Conservation (phyloP, 2,113 vertebrate species). For the Pelmatolapia mariae region DNA sequence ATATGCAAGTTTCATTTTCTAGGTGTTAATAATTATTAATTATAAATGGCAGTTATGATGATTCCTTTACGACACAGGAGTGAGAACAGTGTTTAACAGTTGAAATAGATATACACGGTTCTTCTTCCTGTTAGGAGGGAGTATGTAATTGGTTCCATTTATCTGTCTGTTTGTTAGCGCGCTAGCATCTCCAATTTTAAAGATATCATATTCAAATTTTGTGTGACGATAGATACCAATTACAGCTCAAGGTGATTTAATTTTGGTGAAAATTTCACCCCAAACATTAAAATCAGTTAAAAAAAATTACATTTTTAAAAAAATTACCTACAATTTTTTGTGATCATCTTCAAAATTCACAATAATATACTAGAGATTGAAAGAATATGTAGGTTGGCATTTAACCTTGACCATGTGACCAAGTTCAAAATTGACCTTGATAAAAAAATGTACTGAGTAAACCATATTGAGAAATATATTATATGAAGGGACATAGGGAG, state of each 20-base stretch:
- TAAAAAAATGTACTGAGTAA: neutral
- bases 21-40: neutral
- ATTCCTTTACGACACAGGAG: neutral
- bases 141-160: neutral
- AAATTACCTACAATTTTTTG: neutral
- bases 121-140: neutral
- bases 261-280: neutral
- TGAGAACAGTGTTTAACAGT: neutral
- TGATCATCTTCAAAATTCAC: neutral
- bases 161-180: neutral
- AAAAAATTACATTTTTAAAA: accelerated
- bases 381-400: neutral
- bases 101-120: too few relatives aligned
- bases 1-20: neutral
- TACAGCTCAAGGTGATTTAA: neutral
- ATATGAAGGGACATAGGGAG: neutral
- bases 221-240: neutral
- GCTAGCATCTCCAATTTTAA: neutral
- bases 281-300: neutral
- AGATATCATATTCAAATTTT: neutral
- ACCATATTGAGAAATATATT: neutral
- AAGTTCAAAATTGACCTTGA: neutral
- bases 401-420: neutral
- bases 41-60: neutral
- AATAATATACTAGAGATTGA: neutral